phyloP scores from a whole-genome alignment of 2,888 invertebrate species.

The Torymus aiolomorphi region DNA sequence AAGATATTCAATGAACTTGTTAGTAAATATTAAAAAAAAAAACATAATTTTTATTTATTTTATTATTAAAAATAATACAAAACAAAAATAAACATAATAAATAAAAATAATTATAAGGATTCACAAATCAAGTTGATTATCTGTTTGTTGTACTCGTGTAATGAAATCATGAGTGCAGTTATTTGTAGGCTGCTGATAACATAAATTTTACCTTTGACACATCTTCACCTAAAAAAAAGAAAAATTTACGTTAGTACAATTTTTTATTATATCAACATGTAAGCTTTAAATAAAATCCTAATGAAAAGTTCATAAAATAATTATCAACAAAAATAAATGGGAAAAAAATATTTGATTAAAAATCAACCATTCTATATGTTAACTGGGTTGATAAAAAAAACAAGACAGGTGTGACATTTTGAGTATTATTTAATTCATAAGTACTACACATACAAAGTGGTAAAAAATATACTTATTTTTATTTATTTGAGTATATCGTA shows the following conservation, averaged over 20 bases:
- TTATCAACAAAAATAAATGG: too few relatives aligned
- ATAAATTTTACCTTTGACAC: slow-evolving; percentile 43
- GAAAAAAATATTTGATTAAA: too few relatives aligned
- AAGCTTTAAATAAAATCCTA: too few relatives aligned
- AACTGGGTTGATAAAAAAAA: slow-evolving; percentile 16
- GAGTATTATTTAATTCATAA: slow-evolving; percentile 44
- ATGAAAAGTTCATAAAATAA: too few relatives aligned
- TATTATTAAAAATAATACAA: slow-evolving; percentile 49
- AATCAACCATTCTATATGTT: too few relatives aligned
- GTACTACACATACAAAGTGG: slow-evolving; percentile 45
- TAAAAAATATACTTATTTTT: slow-evolving; percentile 49
- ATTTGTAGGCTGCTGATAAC: slow-evolving; percentile 30
- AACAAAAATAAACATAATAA: slow-evolving; percentile 42
- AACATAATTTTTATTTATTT: slow-evolving; percentile 39
- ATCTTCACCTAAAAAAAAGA: slow-evolving; percentile 53
- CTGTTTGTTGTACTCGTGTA: slow-evolving; percentile 6
- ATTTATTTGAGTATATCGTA: slow-evolving; percentile 34
- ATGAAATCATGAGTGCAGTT: slow-evolving; percentile 25
- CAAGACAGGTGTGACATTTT: slow-evolving; percentile 17
- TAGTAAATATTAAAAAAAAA: slow-evolving; percentile 41
- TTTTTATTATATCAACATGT: not conserved
- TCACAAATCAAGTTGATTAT: slow-evolving; percentile 16
- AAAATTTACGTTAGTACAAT: slow-evolving; percentile 41
- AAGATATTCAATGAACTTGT: slow-evolving; percentile 28
- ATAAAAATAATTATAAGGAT: slow-evolving; percentile 12